phyloP scores from a whole-genome alignment of 2,888 invertebrate species.

The Lathronympha strigana region DNA sequence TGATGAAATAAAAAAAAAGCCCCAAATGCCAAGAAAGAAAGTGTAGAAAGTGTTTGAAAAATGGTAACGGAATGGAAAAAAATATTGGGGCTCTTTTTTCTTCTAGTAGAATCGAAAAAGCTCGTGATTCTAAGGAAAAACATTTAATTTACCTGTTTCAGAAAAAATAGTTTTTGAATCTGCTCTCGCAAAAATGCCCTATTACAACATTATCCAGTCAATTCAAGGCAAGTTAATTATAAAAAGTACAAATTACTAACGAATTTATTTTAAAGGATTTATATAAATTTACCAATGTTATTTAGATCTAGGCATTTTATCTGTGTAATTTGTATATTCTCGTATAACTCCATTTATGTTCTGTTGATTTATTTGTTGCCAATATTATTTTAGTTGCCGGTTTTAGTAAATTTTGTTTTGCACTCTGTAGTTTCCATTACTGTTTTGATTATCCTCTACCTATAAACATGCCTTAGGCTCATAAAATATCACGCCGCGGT shows the following conservation, averaged over 20 bases:
- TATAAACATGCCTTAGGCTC: neutral
- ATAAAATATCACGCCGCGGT: neutral
- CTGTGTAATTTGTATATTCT: neutral
- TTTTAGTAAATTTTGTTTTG: constrained; percentile 11
- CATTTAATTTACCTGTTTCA: no score
- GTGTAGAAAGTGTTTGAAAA: no score
- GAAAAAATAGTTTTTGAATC: no score
- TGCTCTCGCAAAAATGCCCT: no score
- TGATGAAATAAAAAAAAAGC: no score
- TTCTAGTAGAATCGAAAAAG: no score
- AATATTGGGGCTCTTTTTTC: no score
- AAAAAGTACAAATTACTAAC: neutral
- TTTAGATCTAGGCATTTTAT: neutral
- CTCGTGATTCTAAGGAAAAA: no score
- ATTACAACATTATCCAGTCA: neutral
- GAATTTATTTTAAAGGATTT: constrained; percentile 12
- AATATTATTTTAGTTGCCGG: constrained; percentile 8
- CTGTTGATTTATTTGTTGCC: constrained; percentile 21
- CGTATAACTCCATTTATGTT: constrained; percentile 1
- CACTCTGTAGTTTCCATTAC: neutral
- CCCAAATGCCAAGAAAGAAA: no score
- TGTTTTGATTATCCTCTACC: neutral
- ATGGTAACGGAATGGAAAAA: no score
- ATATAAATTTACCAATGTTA: neutral
- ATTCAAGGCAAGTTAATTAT: constrained; percentile 5